Base-by-base conservation (phyloP, 2,888 invertebrate species). In the Dinocampus coccinellae region DNA sequence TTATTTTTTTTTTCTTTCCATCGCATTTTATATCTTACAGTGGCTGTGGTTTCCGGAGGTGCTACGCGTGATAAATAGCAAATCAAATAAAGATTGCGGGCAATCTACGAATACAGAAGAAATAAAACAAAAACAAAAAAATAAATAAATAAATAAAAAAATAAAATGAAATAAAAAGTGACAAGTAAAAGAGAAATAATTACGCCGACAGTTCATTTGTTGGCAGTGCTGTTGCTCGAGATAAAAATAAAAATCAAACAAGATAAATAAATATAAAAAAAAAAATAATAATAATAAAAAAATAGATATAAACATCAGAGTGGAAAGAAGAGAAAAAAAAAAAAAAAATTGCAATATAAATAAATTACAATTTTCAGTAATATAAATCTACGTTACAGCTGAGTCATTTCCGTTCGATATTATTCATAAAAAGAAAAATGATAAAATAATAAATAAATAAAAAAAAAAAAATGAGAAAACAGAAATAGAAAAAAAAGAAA, bases 361-460 rank as follows among this genome's bases (percentile, higher is more conserved):
- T 60, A 60, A 60, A 60, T 60, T 60, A 60, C 34, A 34, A 36
- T 20, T n/a, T 39, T 62, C 39, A 62, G 39, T 36, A 33, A 52
- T 26, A 64, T 53, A 64, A 64, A 64, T 64, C 34, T 34, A 26
- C 39, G 39, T 24, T n/a, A 39, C n/a, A 24, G 39, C 55, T 69
- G 62, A 64, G 70, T 64, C 63, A 70, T 70, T 60, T 71, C 70
- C 70, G 66, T 66, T 66, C 61, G 61, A 71, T 71, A 71, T 66
- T 66, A 39, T 55, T 66, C 55, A 71, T 66, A 70, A 65, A 58
- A 42, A 63, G 11, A n/a, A 29, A 63, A 4, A n/a, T n/a, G n/a
- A n/a, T n/a, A n/a, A n/a, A n/a, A n/a, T n/a, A n/a, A n/a, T n/a
- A n/a, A n/a, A n/a, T n/a, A n/a, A 39, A 26, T 64, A 34, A 16